Conservation (phyloP, 2,797 vertebrate genomes). For the Centropyge bicolor region DNA sequence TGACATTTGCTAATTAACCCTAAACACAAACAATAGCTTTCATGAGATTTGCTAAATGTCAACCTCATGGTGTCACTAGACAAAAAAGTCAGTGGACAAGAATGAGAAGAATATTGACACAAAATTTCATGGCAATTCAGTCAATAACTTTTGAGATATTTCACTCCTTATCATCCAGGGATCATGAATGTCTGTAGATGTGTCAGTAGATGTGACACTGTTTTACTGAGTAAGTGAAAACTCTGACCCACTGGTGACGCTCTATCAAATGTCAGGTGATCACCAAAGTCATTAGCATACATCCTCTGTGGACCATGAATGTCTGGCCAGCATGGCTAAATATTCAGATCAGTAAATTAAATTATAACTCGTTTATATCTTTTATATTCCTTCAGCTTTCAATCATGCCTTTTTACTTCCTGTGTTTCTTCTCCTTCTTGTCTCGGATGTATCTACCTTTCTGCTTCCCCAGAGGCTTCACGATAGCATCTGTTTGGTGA, state of each 20-base stretch:
- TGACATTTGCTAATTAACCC: neutral
- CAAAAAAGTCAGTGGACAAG: neutral
- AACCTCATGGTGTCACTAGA: neutral
- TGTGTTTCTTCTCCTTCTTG: neutral
- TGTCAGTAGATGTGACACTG: neutral
- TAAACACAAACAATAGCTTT: neutral
- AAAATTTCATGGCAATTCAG: neutral
- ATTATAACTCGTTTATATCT: neutral
- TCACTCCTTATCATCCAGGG: neutral
- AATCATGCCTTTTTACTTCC: too few relatives aligned
- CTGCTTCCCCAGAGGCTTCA: conserved; percentile 20
- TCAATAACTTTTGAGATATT: neutral
- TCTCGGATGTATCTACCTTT: conserved; percentile 28
- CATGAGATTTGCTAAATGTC: neutral
- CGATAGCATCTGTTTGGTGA: conserved; percentile 53
- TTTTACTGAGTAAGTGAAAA: neutral
- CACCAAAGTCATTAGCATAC: neutral
- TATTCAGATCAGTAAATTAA: neutral
- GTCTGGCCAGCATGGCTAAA: neutral
- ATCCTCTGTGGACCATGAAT: neutral
- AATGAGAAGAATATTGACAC: neutral
- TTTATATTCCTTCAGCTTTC: neutral
- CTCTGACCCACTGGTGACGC: neutral
- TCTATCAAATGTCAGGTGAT: neutral
- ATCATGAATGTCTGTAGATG: too few relatives aligned